A percentile compares a stretch with the other conserved stretches of the same genome.
Evolutionary conservation across 2,797 vertebrate genomes (phyloP).

Genomic region (Arrhamphus sclerolepis): DNA sequence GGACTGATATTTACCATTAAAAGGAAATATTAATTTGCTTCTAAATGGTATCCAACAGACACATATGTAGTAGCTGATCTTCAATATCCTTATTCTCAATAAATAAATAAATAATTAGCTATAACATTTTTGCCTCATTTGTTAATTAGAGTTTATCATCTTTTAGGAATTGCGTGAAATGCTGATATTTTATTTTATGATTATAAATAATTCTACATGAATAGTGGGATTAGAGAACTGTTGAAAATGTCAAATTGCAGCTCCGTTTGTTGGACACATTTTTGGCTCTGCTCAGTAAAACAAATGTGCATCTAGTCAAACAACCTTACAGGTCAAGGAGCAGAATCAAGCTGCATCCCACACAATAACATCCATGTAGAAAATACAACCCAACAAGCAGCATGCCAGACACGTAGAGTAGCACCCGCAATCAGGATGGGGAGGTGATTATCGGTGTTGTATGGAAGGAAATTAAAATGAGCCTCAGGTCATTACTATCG

Average conservation of each 20-base stretch:
- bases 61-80: too few relatives aligned
- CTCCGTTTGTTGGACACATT: neutral
- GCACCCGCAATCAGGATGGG: constrained; percentile 56
- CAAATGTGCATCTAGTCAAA: too few relatives aligned
- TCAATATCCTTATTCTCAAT: too few relatives aligned
- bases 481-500: constrained; percentile 73
- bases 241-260: neutral
- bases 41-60: too few relatives aligned
- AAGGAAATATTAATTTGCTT: too few relatives aligned
- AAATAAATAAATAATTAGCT: too few relatives aligned
- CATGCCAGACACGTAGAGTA: constrained; percentile 53
- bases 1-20: too few relatives aligned
- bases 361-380: constrained; percentile 10
- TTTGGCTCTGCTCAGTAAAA: too few relatives aligned
- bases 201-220: neutral
- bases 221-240: too few relatives aligned
- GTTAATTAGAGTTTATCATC: neutral
- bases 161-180: too few relatives aligned
- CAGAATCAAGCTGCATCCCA: neutral
- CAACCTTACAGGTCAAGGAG: too few relatives aligned
- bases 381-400: constrained; percentile 30
- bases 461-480: constrained; percentile 72
- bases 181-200: neutral
- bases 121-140: too few relatives aligned
- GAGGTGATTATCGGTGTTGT: constrained; percentile 69